phyloP scores from a whole-genome alignment of 2,113 vertebrate genomes.

The Eudorcas thomsonii region DNA sequence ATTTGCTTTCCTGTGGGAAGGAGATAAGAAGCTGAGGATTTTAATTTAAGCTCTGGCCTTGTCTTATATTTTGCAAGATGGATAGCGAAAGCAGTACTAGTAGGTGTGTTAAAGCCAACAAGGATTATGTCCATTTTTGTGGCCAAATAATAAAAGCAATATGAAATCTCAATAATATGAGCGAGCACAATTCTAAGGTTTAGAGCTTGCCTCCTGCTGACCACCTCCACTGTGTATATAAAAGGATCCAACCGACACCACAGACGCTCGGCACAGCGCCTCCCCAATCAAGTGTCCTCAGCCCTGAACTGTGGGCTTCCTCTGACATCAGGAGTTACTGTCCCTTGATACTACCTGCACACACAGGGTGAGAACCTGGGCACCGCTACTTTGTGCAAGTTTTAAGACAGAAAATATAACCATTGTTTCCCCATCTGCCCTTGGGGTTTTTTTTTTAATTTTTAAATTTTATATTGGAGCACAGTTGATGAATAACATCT shows the following conservation, averaged over 20 bases:
- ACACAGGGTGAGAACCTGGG: neutral
- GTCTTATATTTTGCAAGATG: constrained; percentile 88
- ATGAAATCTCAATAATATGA: constrained; percentile 74
- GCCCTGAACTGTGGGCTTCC: neutral
- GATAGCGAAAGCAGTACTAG: constrained; percentile 76
- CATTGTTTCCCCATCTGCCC: neutral
- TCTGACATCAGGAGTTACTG: constrained; percentile 37
- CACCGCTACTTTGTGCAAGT: neutral
- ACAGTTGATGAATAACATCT: neutral
- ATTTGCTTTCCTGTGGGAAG: constrained; percentile 96
- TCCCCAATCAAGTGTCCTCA: neutral
- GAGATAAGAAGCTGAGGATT: constrained; percentile 96
- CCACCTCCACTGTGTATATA: neutral
- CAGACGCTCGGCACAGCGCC: fast-evolving
- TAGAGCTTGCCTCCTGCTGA: constrained; percentile 38
- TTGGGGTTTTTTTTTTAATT: neutral
- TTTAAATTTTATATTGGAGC: neutral
- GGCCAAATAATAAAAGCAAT: constrained; percentile 80
- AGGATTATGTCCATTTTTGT: constrained; percentile 81
- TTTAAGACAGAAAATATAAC: neutral
- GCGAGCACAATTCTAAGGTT: constrained; percentile 60
- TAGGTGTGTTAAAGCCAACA: constrained; percentile 81
- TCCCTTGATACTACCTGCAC: fast-evolving
- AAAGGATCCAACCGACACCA: constrained; percentile 44
- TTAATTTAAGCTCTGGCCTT: constrained; percentile 90